Evolutionary conservation across 2,113 vertebrate genomes (phyloP).

Genomic region (Colistium nudipinnis): DNA sequence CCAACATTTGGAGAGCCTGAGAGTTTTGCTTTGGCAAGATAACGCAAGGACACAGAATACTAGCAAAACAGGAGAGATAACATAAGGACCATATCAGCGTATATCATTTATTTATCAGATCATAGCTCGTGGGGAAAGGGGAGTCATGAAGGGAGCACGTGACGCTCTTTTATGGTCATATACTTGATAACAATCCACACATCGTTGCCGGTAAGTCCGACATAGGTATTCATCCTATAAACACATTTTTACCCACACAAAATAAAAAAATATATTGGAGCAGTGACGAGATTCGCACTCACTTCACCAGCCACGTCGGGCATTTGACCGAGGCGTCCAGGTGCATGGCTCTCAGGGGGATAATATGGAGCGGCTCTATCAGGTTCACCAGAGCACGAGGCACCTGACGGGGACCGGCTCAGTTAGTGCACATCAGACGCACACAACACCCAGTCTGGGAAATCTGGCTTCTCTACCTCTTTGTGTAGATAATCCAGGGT

Average conservation of each 20-base stretch:
- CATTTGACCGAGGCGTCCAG: conserved; percentile 78
- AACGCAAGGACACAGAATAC: conserved; percentile 86
- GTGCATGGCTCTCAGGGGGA: conserved; percentile 82
- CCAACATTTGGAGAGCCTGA: conserved; percentile 77
- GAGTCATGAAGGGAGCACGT: background rate
- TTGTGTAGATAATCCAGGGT: conserved; percentile 88
- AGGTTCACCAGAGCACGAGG: conserved; percentile 90
- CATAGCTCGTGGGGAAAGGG: background rate
- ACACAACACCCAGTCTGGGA: background rate
- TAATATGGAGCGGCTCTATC: conserved; percentile 81
- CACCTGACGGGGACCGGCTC: conserved; percentile 77
- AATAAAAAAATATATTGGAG: no score
- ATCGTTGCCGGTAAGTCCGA: no score
- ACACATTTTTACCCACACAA: no score
- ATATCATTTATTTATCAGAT: background rate
- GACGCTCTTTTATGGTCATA: background rate
- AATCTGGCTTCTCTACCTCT: conserved; percentile 74
- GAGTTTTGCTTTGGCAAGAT: conserved; percentile 79
- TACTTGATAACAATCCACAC: background rate
- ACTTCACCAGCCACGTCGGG: conserved; percentile 81
- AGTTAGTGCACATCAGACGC: conserved; percentile 3
- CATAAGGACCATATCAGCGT: background rate
- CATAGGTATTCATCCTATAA: background rate
- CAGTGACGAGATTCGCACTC: conserved; percentile 28
- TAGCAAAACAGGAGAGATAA: conserved; percentile 63